These are phyloP conservation scores for Melikaiella ostensackeni DNA, from an alignment of 2,888 invertebrate genomes.

Conservation along the genomic window DNA sequence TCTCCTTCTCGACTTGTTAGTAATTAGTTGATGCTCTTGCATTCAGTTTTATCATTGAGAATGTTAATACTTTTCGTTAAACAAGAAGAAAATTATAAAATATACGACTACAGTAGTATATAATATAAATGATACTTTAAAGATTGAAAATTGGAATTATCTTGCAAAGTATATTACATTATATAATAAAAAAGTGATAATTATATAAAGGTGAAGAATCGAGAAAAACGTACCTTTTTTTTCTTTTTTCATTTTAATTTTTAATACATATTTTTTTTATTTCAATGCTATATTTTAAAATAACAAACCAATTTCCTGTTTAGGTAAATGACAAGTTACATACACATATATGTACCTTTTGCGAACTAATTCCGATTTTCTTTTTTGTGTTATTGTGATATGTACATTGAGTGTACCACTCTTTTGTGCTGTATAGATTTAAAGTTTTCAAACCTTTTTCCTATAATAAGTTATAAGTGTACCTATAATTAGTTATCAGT, in stretches of 20 bases:
- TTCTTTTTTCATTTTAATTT: no score
- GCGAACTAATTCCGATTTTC: not conserved
- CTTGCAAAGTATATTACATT: not conserved
- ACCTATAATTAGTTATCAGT: not conserved
- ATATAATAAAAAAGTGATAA: not conserved
- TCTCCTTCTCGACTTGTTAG: conserved; percentile 4
- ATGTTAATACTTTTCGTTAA: not conserved
- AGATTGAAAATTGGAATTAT: not conserved
- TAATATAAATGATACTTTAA: not conserved
- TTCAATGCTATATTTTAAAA: no score
- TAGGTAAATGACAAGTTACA: no score
- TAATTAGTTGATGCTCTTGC: not conserved
- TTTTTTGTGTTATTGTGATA: conserved; percentile 9
- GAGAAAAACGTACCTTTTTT: no score
- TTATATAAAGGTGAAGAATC: not conserved
- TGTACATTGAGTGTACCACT: not conserved
- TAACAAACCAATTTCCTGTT: no score
- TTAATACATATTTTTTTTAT: no score
- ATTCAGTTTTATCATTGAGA: not conserved
- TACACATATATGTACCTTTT: not conserved
- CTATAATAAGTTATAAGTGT: not conserved
- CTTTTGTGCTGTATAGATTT: not conserved
- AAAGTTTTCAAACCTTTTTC: not conserved
- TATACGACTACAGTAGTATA: not conserved
- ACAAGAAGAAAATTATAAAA: not conserved